A percentile compares a stretch with the other conserved stretches of the same genome.
These are phyloP conservation scores for Pagetopsis macropterus DNA, from an alignment of 2,797 vertebrate genomes.

Conservation along the genomic window DNA sequence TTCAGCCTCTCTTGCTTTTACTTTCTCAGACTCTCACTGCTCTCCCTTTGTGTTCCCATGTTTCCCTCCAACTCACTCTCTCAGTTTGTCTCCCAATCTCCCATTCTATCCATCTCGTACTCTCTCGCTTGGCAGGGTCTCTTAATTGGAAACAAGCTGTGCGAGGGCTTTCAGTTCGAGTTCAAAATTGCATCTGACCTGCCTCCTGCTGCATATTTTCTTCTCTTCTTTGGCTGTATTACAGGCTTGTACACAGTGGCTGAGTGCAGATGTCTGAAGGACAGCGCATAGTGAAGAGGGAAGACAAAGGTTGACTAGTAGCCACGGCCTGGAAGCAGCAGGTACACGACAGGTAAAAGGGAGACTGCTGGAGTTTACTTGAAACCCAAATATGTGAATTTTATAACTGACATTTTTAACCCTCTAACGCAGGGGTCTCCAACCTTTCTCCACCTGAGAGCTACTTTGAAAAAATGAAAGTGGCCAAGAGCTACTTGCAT, in stretches of 20 bases:
- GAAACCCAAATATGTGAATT: neutral
- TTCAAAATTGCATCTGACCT: constrained; percentile 78
- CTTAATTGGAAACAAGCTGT: constrained; percentile 84
- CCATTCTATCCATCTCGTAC: constrained; percentile 57
- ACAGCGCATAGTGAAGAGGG: constrained; percentile 32
- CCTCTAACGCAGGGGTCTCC: too few relatives aligned
- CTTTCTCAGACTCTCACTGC: constrained; percentile 36
- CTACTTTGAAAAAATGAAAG: too few relatives aligned
- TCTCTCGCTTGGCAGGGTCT: constrained; percentile 75
- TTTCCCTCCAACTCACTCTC: constrained; percentile 48
- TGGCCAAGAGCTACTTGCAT: too few relatives aligned
- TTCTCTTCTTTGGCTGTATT: constrained; percentile 58
- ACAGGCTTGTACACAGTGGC: constrained; percentile 50
- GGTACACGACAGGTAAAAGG: constrained; percentile 22
- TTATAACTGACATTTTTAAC: neutral
- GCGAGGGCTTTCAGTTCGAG: constrained; percentile 75
- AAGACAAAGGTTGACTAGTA: constrained; percentile 41
- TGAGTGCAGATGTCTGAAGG: constrained; percentile 49
- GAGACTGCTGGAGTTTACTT: neutral
- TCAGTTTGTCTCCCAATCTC: constrained; percentile 52
- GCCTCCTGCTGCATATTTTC: constrained; percentile 72
- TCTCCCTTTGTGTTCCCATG: constrained; percentile 34
- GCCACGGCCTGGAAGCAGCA: constrained; percentile 23
- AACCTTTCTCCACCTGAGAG: too few relatives aligned
- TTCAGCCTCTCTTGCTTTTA: constrained; percentile 37